These are phyloP conservation scores for Proisotoma minuta DNA, from an alignment of 2,888 invertebrate genomes.

Conservation along the genomic window DNA sequence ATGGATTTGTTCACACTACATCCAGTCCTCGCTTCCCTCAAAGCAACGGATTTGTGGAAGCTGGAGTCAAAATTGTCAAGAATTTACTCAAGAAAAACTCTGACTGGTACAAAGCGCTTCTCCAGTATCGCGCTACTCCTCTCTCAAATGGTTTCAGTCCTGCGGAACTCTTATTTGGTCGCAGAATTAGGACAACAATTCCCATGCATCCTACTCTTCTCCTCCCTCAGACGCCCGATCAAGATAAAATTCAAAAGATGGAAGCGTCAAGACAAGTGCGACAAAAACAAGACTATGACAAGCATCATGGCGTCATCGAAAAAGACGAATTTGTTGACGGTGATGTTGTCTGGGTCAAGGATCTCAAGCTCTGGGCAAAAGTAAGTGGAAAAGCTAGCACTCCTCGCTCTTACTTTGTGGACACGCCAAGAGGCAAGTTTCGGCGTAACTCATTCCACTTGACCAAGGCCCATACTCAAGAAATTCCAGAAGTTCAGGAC, in stretches of 20 bases:
- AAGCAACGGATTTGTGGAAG: constrained; percentile 43
- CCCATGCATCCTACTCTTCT: constrained; percentile 19
- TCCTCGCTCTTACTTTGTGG: constrained; percentile 20
- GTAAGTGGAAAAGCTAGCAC: constrained; percentile 12
- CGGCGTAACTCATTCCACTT: constrained; percentile 18
- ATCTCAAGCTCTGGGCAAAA: constrained; percentile 32
- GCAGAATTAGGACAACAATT: constrained; percentile 42
- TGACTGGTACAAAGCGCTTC: constrained; percentile 43
- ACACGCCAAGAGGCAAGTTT: constrained; percentile 12
- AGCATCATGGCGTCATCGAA: constrained; percentile 29
- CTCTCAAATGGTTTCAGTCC: constrained; percentile 46
- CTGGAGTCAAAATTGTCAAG: constrained; percentile 44
- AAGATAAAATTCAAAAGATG: constrained; percentile 14
- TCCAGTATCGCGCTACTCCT: constrained; percentile 45
- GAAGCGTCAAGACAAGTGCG: constrained; percentile 26
- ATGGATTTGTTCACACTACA: constrained; percentile 36
- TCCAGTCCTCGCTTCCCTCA: constrained; percentile 43
- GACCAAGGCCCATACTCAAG: background rate
- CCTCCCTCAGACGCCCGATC: background rate
- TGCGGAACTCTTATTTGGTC: constrained; percentile 47
- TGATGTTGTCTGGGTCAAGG: constrained; percentile 46
- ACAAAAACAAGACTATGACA: constrained; percentile 38
- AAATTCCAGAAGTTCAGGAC: constrained; percentile 9
- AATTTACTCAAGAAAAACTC: constrained; percentile 41
- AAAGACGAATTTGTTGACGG: constrained; percentile 28